Evolutionary conservation across 2,113 vertebrate species (phyloP), one percentile per base, ranked within the genome.

Genomic region (Oryzias celebensis): DNA sequence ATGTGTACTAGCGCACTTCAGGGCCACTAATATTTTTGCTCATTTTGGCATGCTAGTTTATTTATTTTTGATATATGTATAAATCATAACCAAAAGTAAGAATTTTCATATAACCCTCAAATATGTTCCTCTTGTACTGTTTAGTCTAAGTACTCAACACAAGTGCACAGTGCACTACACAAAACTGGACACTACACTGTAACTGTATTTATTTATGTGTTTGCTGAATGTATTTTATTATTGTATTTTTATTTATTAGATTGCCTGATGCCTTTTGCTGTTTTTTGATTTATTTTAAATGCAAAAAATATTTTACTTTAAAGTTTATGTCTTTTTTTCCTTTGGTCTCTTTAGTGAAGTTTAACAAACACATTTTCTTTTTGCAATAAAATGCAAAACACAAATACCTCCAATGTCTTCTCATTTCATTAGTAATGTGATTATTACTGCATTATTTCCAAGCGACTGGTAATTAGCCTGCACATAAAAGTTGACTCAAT

Each of bases 401-500:
- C 42, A 62, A 28, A 56, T 67, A 18, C 26, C 50, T 68, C 16
- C 26, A 52, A 24, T 52, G 45, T 31, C 23, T 55, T 26, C 20
- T 22, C 31, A 58, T 46, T 48, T 14, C 49, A 52, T 45, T 36
- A 65, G 47, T 70, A 59, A 70, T 78, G 28, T 63, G 49, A 53
- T 41, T 43, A 83, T 83, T 68, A 74, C 71, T 63, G 54, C n/a
- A 49, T 45, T 52, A 77, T 73, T 20, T 75, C 52, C 44, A 77
- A 59, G 66, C 52, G 41, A 52, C 58, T 67, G 58, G 64, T 81
- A 81, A 88, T 87, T 85, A 85, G 71, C 75, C 55, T 13, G 7
- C 68, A 65, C 82, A 79, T 84, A 81, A 73, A 77, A 59, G 73
- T 48, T 59, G 52, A 71, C 2, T 14, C 65, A 52, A 55, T 47